Evolutionary conservation across 2,888 invertebrate species (phyloP), one percentile per base, ranked within the genome.

Genomic region (Exephanes ischioxanthus): DNA sequence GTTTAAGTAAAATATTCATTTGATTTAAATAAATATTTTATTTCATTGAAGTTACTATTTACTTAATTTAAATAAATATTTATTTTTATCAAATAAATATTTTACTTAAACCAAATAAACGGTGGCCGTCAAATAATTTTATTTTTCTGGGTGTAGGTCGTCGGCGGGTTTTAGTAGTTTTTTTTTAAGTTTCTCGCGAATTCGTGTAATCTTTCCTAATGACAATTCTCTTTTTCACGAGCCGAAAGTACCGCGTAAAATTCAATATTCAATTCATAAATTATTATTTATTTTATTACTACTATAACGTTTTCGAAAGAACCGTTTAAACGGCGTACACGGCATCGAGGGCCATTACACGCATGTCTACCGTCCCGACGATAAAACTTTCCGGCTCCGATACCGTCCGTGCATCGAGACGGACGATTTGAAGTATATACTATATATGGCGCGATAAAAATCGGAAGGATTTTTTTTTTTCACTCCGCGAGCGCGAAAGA

Each of bases 381-480:
- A 71, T 58, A 66, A 80, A 84, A 71, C 45, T 55, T 53, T 63
- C 19, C 63, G 33, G 41, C n/a, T 66, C 53, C 16, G 33, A 63
- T 26, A 4, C 14, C 19, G n/a, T 14, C 26, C 48, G 33, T 16
- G 22, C 37, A 37, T 63, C 53, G 5, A 37, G 30, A 70, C 51
- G 26, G 48, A 48, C 48, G 48, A 75, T 48, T 26, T 33, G 51
- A 75, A n/a, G 63, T 53, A 16, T 67, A 19, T 48, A 63, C 61
- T 61, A n/a, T 45, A 75, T 26, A 75, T 26, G n/a, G 30, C 2
- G 30, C 33, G 61, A 63, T 63, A 63, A 63, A 63, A 63, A 63
- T 63, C 61, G 61, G 7, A 33, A 63, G 16, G 33, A 61, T 30
- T 26, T 61, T 63, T 30, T 30, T 61, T 63, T 63, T 63, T 63